A percentile compares a stretch with the other conserved stretches of the same genome.
Conservation (phyloP, 2,888 invertebrate genomes). For the Bibio marci region DNA sequence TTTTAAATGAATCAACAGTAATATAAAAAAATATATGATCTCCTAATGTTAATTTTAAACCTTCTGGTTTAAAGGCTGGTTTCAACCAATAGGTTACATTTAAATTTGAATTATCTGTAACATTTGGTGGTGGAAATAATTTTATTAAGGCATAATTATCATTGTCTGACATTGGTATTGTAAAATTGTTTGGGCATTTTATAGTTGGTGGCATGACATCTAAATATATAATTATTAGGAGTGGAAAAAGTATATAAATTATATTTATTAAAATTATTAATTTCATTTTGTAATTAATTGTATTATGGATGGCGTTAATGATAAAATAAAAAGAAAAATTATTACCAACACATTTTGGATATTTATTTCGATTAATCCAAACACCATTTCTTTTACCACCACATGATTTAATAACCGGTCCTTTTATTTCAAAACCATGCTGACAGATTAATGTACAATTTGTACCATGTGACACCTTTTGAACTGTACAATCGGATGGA, state of each 20-base stretch:
- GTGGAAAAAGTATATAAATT: neutral
- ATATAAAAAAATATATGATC: slow-evolving; percentile 38
- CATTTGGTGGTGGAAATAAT: slow-evolving; percentile 17
- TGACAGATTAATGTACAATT: slow-evolving; percentile 39
- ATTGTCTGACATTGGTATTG: slow-evolving; percentile 6
- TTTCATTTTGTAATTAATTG: neutral
- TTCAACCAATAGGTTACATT: slow-evolving; percentile 37
- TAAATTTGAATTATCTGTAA: slow-evolving; percentile 39
- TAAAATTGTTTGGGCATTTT: slow-evolving; percentile 34
- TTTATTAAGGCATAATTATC: slow-evolving; percentile 9
- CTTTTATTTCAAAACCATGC: slow-evolving; percentile 39
- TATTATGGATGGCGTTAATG: neutral
- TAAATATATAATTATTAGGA: slow-evolving; percentile 19
- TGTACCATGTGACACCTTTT: slow-evolving; percentile 38
- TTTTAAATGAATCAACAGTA: slow-evolving; percentile 41
- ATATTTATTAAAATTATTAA: neutral
- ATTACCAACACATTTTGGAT: slow-evolving; percentile 31
- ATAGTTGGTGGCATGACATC: slow-evolving; percentile 40
- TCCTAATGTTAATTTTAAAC: slow-evolving; percentile 38
- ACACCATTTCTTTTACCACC: slow-evolving; percentile 33
- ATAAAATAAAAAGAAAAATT: slow-evolving; percentile 1
- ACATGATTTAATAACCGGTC: slow-evolving; percentile 35
- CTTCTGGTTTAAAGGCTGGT: slow-evolving; percentile 33
- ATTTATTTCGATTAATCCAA: slow-evolving; percentile 32
- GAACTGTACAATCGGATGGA: slow-evolving; percentile 34